Evolutionary conservation across 1,140 invertebrate genomes (phyloP), one percentile per base, ranked within the genome.

Genomic region (Penaeus vannamei): DNA sequence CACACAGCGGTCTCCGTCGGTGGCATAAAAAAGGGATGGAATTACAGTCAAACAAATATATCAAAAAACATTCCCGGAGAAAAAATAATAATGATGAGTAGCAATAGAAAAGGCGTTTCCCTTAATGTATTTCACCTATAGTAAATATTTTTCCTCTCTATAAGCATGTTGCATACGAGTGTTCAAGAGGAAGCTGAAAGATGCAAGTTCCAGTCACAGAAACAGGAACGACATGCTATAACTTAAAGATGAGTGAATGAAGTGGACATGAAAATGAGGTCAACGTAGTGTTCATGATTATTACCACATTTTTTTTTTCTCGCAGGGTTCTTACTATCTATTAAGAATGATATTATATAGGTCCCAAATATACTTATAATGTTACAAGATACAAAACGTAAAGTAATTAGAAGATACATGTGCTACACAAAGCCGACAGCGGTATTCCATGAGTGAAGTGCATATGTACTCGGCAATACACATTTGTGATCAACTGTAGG

Each of bases 401-500:
- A 84, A 22, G 29, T 46, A 32, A 86, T 29, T 85, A 36, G 66
- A 76, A 64, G 46, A 64, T 84, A 69, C 64, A 32, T 42, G 59
- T 46, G 83, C 32, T n/a, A 69, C 32, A 53, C 29, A 64, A 42
- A 62, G 19, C 23, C 36, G 84, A 42, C n/a, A 53, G 32, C 46
- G 19, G 46, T 42, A 42, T 42, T 36, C 61, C 69, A 64, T 32
- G 59, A 29, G 77, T 87, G 79, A 81, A 77, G 62, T 69, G 26
- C 64, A 64, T 23, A n/a, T 26, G 86, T 80, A 66, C 79, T 87
- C 79, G 22, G 86, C 86, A 87, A 87, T 87, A 87, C 86, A 81
- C 62, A 87, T 81, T 81, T 87, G 86, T 87, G 86, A 87, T 87
- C 86, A 64, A 62, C 81, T 82, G 66, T 87, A 87, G 86, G 53